Base-by-base conservation (phyloP, 2,797 vertebrate species). In the Amniataba percoides region DNA sequence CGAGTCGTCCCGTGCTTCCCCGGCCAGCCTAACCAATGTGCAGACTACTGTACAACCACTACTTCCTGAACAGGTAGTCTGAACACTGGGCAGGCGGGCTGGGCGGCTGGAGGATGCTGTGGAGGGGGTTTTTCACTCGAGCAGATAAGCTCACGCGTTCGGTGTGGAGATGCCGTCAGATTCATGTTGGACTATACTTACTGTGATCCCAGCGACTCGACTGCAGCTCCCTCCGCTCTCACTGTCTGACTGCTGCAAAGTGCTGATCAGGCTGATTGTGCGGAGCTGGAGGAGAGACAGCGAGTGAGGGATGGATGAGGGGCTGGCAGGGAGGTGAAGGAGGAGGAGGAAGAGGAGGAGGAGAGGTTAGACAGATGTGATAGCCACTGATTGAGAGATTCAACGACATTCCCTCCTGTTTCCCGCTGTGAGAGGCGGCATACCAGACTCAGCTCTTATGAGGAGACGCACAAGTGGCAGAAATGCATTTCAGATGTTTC, bases 21-120 rank as follows among this genome's bases (percentile, higher is more conserved):
- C 96, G 95, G 86, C 95, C 93, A 95, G 94, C 95, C 95, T 95
- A 95, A 95, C 95, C 95, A 96, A 95, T 96, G 95, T 96, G 95
- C 95, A 95, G 95, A 96, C 95, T 96, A 96, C 95, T 96, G 95
- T 96, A 97, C 97, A 98, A 97, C 96, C 96, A 94, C 93, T 96
- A 97, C 97, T 96, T 97, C 97, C 97, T 99, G 98, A 99, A 99
- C 98, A 99, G 98, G 97, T 99, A 99, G 97, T 99, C 97, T 98
- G 97, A 98, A 98, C 97, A 99, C 97, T 98, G 97, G 97, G 97
- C 95, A 97, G 97, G 96, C 97, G 96, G 96, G 97, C 95, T 94
- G 96, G 96, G 97, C 78, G 95, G 96, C 86, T 81, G 72, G 43
- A 74, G 77, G 71, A 61, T 61, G 69, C 81, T 65, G 64, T 34